Conservation (phyloP, 2,113 vertebrate genomes). For the Eonycteris spelaea region DNA sequence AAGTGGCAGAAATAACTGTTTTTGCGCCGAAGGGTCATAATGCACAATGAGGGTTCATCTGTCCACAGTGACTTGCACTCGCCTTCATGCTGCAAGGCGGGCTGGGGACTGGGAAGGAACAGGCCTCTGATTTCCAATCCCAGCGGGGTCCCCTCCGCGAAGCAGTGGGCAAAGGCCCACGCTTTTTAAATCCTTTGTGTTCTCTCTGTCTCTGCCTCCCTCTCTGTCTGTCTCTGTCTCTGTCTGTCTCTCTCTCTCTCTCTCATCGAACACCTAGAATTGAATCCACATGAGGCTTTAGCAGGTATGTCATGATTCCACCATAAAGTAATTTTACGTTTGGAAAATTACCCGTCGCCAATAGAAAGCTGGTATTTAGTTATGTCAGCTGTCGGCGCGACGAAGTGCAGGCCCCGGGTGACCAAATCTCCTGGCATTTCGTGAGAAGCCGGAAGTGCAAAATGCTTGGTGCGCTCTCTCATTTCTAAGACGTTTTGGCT, state of each 20-base stretch:
- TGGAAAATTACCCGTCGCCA: too few species aligned
- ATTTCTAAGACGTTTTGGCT: neutral
- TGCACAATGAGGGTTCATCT: fast-evolving
- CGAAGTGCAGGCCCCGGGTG: fast-evolving
- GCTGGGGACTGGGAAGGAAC: too few species aligned
- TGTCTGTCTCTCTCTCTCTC: neutral
- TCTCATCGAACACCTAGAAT: neutral
- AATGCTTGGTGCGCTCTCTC: too few species aligned
- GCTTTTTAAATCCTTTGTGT: neutral
- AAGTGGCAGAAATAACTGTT: fast-evolving
- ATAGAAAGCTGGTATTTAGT: neutral
- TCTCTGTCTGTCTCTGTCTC: too few species aligned
- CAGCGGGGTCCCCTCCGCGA: neutral
- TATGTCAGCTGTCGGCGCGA: neutral
- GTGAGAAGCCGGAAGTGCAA: neutral
- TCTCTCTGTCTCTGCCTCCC: too few species aligned
- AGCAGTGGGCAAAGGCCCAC: too few species aligned
- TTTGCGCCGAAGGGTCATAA: fast-evolving
- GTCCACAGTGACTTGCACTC: fast-evolving
- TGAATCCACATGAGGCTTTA: neutral
- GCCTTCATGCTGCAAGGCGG: neutral
- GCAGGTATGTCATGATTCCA: too few species aligned
- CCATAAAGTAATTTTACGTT: neutral
- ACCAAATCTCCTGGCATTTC: neutral
- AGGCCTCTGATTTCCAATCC: neutral